Evolutionary conservation across 1,140 invertebrate species (phyloP).

Genomic region (Nylanderia fulva): DNA sequence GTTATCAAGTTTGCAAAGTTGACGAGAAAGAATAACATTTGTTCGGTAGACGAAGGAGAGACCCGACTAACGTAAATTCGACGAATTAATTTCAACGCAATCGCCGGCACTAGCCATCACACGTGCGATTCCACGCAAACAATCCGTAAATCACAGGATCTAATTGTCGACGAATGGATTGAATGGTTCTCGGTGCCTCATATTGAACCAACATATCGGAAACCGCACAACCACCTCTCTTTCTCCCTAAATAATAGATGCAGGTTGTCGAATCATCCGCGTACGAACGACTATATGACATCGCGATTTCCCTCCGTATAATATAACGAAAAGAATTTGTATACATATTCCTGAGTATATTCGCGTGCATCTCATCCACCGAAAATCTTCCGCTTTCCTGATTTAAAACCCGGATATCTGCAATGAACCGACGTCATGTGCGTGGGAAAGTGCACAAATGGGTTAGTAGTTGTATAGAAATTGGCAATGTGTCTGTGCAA

Average conservation of each 20-base stretch:
- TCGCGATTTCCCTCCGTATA: not conserved
- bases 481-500: slow-evolving; percentile 12
- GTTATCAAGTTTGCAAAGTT: slow-evolving; percentile 47
- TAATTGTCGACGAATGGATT: slow-evolving; percentile 25
- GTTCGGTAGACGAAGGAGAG: not conserved
- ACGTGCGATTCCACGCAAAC: slow-evolving; percentile 41
- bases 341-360: slow-evolving; percentile 74
- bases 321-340: slow-evolving; percentile 65
- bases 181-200: not conserved
- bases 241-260: not conserved
- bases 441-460: slow-evolving; percentile 19
- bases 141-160: slow-evolving; percentile 51
- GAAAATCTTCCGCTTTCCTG: slow-evolving; percentile 50
- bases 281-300: not conserved
- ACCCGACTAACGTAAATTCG: slow-evolving; percentile 29
- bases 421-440: slow-evolving; percentile 11
- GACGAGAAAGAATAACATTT: slow-evolving; percentile 40
- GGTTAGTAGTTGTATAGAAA: slow-evolving; percentile 46
- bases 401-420: slow-evolving; percentile 70
- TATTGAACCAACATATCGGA: slow-evolving; percentile 47
- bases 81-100: slow-evolving; percentile 45
- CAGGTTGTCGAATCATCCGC: not conserved
- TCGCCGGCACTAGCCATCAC: not conserved
- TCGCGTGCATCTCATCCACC: slow-evolving; percentile 1
- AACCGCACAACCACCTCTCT: slow-evolving; percentile 3